Base-by-base conservation (phyloP, 2,797 vertebrate genomes). In the Orestias chungarensis region DNA sequence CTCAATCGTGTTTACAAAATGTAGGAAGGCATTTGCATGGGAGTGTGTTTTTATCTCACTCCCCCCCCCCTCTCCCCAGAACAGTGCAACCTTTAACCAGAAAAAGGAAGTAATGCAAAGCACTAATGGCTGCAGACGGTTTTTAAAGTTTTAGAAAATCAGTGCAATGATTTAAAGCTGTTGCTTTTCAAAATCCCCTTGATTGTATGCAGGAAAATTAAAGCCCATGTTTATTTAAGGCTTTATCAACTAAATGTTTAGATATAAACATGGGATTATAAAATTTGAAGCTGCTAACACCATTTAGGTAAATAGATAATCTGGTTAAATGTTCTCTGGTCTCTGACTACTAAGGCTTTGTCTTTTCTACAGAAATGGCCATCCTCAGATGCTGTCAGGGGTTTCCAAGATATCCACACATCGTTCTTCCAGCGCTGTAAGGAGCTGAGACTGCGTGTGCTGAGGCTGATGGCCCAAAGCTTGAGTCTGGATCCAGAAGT, bases 361-460 rank as follows among this genome's bases (percentile, higher is more conserved):
- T 74, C 31, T 73, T 27, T 52, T 47, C 72, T 72, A 52, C 17
- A 95, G 94, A 86, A 82, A 31, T 95, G 94, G 94, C 94, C 94
- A 0, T 80, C 74, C 0, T 70, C 87, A 0, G 91, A 82, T 0
- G 80, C 38, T 33, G 7, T 81, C 0, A 0, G 59, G 0, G 83
- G 59, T 3, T 95, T 95, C 82, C 75, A 42, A 72, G 81, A 88
- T 57, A 59, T 76, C 35, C 70, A 89, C 31, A 76, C 67, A 0
- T 75, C 80, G 0, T 95, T 95, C 74, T 95, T 89, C 83, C 73
- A 15, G 18, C 85, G 54, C 66, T 95, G 94, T 59, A 87, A 87
- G 50, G 89, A 93, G 47, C 89, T 95, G 62, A 85, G 92, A 52
- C 89, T 93, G 29, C 75, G 87, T 4, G 76, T 95, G 47, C 78